These are phyloP conservation scores for Elegia similella DNA, from an alignment of 2,888 invertebrate species.

Conservation along the genomic window DNA sequence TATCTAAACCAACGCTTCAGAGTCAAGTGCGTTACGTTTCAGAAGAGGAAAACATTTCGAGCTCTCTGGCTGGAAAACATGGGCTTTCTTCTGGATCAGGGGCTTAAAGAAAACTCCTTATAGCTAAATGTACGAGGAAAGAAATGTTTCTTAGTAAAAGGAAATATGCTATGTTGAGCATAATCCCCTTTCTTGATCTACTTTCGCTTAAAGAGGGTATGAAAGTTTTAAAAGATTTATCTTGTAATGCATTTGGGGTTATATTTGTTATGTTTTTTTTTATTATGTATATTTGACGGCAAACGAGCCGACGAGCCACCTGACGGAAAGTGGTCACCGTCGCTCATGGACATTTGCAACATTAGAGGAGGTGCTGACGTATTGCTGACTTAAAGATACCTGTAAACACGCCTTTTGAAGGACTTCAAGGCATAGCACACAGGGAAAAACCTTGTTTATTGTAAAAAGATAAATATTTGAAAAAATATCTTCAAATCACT, in stretches of 20 bases:
- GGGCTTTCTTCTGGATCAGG: background rate
- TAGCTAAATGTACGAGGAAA: constrained; percentile 2
- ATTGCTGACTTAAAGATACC: no score
- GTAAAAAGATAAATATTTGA: no score
- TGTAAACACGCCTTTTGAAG: no score
- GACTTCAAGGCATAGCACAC: no score
- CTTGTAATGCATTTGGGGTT: background rate
- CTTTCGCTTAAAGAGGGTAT: background rate
- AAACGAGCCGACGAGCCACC: no score
- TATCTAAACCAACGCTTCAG: background rate
- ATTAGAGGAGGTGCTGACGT: no score
- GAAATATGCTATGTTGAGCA: background rate
- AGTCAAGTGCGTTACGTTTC: background rate
- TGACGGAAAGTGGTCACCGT: no score
- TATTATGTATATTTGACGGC: no score
- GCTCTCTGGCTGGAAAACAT: background rate
- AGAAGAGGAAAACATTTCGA: background rate
- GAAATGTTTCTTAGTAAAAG: background rate
- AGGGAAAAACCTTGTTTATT: no score
- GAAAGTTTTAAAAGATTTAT: background rate
- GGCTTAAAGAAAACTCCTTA: background rate
- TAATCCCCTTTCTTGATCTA: background rate
- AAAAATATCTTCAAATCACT: no score
- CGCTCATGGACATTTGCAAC: no score
- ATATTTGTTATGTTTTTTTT: background rate